These are phyloP conservation scores for Bombus waltoni DNA, from an alignment of 1,140 invertebrate species.

Conservation along the genomic window DNA sequence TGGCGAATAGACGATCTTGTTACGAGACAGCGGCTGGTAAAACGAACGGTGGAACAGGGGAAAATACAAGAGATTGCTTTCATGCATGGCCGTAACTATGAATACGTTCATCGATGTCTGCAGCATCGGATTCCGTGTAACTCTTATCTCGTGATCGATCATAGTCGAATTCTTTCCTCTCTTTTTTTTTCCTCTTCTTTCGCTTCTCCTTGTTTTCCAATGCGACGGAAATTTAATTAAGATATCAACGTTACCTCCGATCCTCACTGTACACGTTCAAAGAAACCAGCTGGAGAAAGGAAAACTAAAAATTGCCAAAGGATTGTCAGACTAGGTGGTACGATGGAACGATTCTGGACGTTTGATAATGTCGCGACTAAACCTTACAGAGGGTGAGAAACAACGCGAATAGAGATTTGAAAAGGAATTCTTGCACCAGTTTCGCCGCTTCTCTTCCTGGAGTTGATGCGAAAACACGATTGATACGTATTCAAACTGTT, in stretches of 20 bases:
- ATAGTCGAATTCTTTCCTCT: too few species aligned
- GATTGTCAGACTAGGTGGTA: too few species aligned
- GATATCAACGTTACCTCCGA: background rate
- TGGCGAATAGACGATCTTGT: background rate
- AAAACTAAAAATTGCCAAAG: background rate
- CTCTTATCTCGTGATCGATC: too few species aligned
- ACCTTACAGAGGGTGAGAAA: background rate
- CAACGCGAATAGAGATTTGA: background rate
- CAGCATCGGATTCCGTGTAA: too few species aligned
- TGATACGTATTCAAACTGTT: background rate
- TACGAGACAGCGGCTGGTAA: background rate
- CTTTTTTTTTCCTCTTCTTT: too few species aligned
- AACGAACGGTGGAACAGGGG: background rate
- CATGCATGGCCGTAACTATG: background rate
- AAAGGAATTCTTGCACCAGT: background rate
- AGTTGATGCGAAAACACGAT: background rate
- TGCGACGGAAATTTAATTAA: slow-evolving; percentile 10
- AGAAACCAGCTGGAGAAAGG: background rate
- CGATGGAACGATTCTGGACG: background rate
- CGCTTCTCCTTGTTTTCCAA: background rate
- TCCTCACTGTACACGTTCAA: background rate
- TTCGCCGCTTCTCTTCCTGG: rapidly evolving
- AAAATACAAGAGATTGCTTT: slow-evolving; percentile 40
- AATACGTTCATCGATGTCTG: background rate
- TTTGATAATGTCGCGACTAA: background rate